Percentiles rank a stretch among this genome's conserved stretches.
These are phyloP conservation scores for Parauchenoglanis ngamensis DNA, from an alignment of 2,797 vertebrate species.

Conservation along the genomic window DNA sequence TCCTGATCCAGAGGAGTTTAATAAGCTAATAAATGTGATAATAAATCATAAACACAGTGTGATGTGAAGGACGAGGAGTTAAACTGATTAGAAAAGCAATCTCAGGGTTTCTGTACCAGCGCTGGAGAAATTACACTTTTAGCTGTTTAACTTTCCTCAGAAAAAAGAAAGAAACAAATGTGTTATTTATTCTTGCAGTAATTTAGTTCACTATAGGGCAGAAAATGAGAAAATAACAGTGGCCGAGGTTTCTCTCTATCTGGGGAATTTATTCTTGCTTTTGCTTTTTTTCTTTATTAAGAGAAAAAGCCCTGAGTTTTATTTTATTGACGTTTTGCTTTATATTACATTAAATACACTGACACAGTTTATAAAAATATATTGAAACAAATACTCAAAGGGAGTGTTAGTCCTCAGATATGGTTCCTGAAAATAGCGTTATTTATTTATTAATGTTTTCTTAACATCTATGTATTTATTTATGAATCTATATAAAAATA, in stretches of 20 bases:
- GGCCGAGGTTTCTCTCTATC: not conserved
- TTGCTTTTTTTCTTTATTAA: not conserved
- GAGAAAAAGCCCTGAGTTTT: not conserved
- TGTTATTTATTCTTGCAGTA: not conserved
- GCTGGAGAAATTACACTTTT: not conserved
- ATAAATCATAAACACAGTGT: not conserved
- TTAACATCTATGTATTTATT: not conserved
- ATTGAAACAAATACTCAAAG: not conserved
- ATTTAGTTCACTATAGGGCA: not conserved
- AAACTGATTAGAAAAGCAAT: not conserved
- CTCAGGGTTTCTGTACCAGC: not conserved
- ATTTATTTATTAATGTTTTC: not conserved
- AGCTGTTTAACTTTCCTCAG: not conserved
- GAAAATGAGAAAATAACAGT: not conserved
- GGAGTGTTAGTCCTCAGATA: too few species aligned
- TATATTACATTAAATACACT: not conserved
- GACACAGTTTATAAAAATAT: not conserved
- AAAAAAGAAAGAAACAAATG: not conserved
- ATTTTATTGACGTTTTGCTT: not conserved
- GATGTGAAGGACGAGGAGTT: slow-evolving; percentile 8
- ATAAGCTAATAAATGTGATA: slow-evolving; percentile 17
- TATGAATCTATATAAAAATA: not conserved
- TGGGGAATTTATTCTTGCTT: not conserved
- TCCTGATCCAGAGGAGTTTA: slow-evolving; percentile 6
- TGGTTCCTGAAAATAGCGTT: too few species aligned